A percentile compares a stretch with the other conserved stretches of the same genome.
Evolutionary conservation across 2,797 vertebrate genomes (phyloP).

Genomic region (Catostomus latipinnis): DNA sequence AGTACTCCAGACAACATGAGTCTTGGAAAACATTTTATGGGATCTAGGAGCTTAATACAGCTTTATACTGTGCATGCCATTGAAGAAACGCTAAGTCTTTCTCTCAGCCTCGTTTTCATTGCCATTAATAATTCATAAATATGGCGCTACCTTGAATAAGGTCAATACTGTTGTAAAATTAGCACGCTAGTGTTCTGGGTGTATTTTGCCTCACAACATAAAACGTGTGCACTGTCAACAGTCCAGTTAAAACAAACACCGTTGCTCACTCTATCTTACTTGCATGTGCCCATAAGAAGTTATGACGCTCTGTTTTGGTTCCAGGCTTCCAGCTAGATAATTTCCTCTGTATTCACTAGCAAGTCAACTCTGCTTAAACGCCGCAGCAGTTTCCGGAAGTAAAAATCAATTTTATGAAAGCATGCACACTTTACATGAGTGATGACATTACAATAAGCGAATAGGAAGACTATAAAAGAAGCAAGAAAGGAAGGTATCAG

Average conservation of each 20-base stretch:
- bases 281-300: not conserved
- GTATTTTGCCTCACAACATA: not conserved
- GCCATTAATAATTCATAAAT: too few species aligned
- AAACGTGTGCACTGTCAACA: not conserved
- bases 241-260: not conserved
- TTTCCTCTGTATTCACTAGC: slow-evolving; percentile 46
- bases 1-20: too few species aligned
- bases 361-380: slow-evolving; percentile 32
- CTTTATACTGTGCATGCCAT: too few species aligned
- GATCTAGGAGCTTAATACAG: too few species aligned
- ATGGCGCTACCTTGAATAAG: too few species aligned
- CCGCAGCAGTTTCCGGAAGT: not conserved
- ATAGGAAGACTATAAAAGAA: not conserved
- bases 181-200: not conserved
- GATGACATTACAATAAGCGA: not conserved
- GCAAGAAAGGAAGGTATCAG: not conserved
- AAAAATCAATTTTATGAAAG: not conserved
- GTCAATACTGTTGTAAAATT: not conserved
- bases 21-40: too few species aligned
- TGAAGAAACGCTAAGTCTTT: too few species aligned
- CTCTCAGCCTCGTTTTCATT: too few species aligned
- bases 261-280: not conserved
- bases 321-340: not conserved
- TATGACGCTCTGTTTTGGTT: too few species aligned
- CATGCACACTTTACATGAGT: not conserved